These are phyloP conservation scores for Anser cygnoides DNA, from an alignment of 2,113 vertebrate genomes.

Conservation along the genomic window DNA sequence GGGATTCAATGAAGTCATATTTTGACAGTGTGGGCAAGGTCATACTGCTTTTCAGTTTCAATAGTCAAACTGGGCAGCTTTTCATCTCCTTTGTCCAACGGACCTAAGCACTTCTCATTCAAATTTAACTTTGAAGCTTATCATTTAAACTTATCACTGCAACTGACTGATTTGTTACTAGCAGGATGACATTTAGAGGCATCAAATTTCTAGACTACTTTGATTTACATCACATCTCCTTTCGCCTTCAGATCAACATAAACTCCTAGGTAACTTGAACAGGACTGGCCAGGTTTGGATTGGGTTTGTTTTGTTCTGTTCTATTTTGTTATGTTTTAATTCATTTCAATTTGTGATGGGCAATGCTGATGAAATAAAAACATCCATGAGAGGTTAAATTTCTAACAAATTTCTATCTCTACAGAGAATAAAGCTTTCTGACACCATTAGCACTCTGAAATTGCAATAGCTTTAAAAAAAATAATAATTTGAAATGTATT, in stretches of 20 bases:
- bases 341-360: not conserved
- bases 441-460: not conserved
- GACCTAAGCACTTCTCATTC: not conserved
- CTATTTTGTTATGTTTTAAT: not conserved
- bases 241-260: not conserved
- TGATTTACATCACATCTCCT: not conserved
- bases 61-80: not conserved
- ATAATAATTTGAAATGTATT: not conserved
- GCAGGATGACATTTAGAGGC: not conserved
- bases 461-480: not conserved
- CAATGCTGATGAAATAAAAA: not conserved
- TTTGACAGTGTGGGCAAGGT: not conserved
- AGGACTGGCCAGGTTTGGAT: not conserved
- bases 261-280: not conserved
- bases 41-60: not conserved
- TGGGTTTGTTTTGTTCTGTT: not conserved
- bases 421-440: not conserved
- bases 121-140: not conserved
- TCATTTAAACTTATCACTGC: not conserved
- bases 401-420: not conserved
- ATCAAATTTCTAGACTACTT: not conserved
- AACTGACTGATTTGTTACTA: not conserved
- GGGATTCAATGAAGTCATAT: not conserved
- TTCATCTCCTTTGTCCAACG: not conserved
- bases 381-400: rapidly evolving